Base-by-base conservation (phyloP, 1,140 invertebrate genomes). In the Panagrolaimus sp. region DNA sequence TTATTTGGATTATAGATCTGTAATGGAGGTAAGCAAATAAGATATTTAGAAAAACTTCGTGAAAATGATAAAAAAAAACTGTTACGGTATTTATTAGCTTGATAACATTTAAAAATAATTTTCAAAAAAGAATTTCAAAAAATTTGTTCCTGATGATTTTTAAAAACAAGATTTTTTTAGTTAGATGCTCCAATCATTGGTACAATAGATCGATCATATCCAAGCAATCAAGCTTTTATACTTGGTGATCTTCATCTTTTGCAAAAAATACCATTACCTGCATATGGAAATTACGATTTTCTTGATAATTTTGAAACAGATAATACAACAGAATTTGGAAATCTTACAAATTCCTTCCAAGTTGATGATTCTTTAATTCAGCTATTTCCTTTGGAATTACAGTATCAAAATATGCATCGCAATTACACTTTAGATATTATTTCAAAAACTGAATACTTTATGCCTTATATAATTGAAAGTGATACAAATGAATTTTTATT, bases 241-340 rank as follows among this genome's bases (percentile, higher is more conserved):
- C 17, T 71, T n/a, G 70, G 70, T 46, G 14, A 44, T 24, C 24
- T 71, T 2, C 43, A 48, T 15, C 26, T 71, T 38, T 8, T 12
- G 14, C 68, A 70, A 62, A 32, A 12, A 17, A 48, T 24, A 63
- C 63, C 55, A 14, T 14, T 71, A 48, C 70, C 70, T n/a, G 26
- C 45, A 21, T 71, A 55, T 32, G 70, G 66, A 0, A 65, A 63
- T 14, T 26, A n/a, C 15, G 24, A 46, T n/a, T 26, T 21, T 58
- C 28, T 28, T 14, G 52, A 58, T 4, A 10, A 28, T n/a, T 26
- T 58, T 26, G 17, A 28, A 32, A 17, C 69, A 24, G 1, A 21
- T 45, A 21, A n/a, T 17, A n/a, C 65, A 7, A 45, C 12, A 15
- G n/a, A 3, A 12, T 66, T 66, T n/a, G 32, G 32, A 3, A 69